Percentiles rank a stretch among this genome's conserved stretches.
These are phyloP conservation scores for Isurus oxyrinchus DNA, from an alignment of 2,113 vertebrate species.

Conservation along the genomic window DNA sequence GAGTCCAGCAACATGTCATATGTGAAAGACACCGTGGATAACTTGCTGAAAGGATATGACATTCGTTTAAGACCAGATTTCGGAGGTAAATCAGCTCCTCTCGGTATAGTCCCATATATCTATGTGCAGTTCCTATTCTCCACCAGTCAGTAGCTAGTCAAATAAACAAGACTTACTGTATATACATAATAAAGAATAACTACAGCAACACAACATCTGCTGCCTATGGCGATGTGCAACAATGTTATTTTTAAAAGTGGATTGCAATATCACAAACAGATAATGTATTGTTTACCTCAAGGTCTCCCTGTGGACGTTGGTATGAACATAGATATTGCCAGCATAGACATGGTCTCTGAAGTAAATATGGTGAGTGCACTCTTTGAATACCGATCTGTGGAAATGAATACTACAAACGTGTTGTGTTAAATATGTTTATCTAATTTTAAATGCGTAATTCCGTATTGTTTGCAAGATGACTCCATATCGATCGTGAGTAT, in stretches of 20 bases:
- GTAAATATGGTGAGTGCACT: constrained; percentile 87
- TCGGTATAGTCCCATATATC: not conserved
- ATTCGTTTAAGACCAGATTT: constrained; percentile 80
- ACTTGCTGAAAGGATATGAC: constrained; percentile 78
- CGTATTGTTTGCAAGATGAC: too few relatives aligned
- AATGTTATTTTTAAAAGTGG: not conserved
- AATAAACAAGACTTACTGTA: not conserved
- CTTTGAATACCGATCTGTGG: constrained; percentile 28
- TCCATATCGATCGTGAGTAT: not conserved
- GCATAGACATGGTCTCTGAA: constrained; percentile 90
- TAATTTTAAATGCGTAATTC: not conserved
- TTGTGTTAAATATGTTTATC: not conserved
- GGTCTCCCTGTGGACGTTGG: constrained; percentile 86
- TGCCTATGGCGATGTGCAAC: not conserved
- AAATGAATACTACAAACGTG: not conserved
- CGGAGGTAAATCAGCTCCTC: constrained; percentile 63
- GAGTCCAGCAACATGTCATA: constrained; percentile 81
- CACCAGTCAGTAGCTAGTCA: not conserved
- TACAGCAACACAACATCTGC: not conserved
- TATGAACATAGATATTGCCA: constrained; percentile 86
- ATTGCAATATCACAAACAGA: constrained; percentile 24
- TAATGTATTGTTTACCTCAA: constrained; percentile 46
- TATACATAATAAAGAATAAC: not conserved
- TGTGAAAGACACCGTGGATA: constrained; percentile 79
- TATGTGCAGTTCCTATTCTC: not conserved